Evolutionary conservation across 2,888 invertebrate genomes (phyloP).

Genomic region (Tetramorium bicarinatum): DNA sequence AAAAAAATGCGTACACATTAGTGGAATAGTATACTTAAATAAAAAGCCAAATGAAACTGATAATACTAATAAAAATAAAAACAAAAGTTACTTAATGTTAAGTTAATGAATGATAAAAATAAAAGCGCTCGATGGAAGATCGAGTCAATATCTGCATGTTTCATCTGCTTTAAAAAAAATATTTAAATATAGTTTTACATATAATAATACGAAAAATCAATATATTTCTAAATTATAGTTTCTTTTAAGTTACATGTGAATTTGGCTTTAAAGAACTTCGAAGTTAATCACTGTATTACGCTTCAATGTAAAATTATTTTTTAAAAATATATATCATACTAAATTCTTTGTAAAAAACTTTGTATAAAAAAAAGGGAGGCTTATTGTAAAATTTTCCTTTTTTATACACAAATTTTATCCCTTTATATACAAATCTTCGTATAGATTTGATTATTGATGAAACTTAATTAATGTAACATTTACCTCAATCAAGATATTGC

Average conservation of each 20-base stretch:
- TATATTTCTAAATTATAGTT: not conserved
- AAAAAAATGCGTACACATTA: conserved; percentile 38
- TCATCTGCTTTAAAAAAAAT: not conserved
- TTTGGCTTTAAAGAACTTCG: not conserved
- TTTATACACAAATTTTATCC: not conserved
- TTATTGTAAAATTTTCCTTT: not conserved
- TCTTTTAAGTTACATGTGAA: not conserved
- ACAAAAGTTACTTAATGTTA: not conserved
- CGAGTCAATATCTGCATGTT: not conserved
- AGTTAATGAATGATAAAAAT: conserved; percentile 32
- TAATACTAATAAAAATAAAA: not conserved
- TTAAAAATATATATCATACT: not conserved
- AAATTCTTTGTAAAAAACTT: not conserved
- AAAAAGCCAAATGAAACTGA: not conserved
- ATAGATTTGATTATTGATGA: not conserved
- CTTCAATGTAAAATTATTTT: not conserved
- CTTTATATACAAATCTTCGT: not conserved
- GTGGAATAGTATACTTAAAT: conserved; percentile 24
- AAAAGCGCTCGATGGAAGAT: not conserved
- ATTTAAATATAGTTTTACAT: not conserved
- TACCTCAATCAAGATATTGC: not conserved
- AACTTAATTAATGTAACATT: conserved; percentile 1
- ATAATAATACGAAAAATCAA: not conserved
- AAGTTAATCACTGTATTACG: not conserved
- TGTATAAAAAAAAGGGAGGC: not conserved